These are phyloP conservation scores for Tringa solitaria DNA, from an alignment of 2,113 vertebrate genomes.

Conservation along the genomic window DNA sequence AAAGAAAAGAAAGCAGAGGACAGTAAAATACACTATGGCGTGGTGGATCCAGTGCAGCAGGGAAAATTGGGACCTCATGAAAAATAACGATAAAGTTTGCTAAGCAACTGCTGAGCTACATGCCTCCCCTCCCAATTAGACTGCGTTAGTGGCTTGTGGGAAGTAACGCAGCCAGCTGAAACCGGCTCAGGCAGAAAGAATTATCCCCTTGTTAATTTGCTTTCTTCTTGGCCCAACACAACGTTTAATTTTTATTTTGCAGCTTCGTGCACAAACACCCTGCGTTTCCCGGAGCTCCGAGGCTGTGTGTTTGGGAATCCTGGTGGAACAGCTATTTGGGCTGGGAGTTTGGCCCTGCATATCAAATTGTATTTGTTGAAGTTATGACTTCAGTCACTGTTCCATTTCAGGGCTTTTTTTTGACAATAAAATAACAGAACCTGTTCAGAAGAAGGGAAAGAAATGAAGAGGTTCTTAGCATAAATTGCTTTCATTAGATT, in stretches of 20 bases:
- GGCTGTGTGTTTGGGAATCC: background rate
- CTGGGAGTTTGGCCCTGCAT: background rate
- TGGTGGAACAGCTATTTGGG: rapidly evolving
- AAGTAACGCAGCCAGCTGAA: background rate
- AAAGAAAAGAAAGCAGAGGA: background rate
- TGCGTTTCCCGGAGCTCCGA: background rate
- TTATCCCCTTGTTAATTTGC: background rate
- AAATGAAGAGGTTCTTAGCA: constrained; percentile 62
- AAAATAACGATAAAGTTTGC: background rate
- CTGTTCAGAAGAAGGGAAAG: constrained; percentile 26
- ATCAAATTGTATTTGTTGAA: background rate
- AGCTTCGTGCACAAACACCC: background rate
- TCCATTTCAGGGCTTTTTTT: background rate
- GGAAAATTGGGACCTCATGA: background rate
- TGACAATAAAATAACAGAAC: background rate
- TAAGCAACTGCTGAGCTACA: background rate
- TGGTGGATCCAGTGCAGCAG: background rate
- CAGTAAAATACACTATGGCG: background rate
- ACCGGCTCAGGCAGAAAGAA: background rate
- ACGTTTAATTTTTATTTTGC: background rate
- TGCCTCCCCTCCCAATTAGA: background rate
- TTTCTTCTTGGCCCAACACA: background rate
- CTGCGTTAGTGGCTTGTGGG: background rate
- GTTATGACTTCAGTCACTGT: background rate
- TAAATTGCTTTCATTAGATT: constrained; percentile 65